Evolutionary conservation across 1,140 invertebrate genomes (phyloP).

Genomic region (Penaeus chinensis): DNA sequence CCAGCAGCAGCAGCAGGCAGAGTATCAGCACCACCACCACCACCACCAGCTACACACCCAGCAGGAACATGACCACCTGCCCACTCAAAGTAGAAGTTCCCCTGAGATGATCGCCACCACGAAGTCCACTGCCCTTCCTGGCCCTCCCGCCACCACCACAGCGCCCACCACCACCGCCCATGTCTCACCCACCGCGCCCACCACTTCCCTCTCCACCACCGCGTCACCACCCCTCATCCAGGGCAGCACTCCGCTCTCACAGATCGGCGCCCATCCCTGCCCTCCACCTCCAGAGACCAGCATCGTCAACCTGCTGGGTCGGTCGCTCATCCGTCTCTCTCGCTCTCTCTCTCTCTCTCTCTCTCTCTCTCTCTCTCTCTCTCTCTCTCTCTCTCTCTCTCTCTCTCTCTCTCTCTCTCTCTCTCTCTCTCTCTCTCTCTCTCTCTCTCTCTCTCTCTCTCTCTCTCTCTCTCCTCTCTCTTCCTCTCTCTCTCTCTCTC

Average conservation of each 20-base stretch:
- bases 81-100: slow-evolving; percentile 55
- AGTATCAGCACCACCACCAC: slow-evolving; percentile 26
- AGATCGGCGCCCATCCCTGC: slow-evolving; percentile 79
- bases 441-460: too few species aligned
- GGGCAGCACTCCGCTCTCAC: slow-evolving; percentile 85
- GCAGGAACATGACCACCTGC: slow-evolving; percentile 54
- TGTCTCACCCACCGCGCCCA: slow-evolving; percentile 50
- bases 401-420: too few species aligned
- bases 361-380: too few species aligned
- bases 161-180: slow-evolving; percentile 55
- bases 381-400: too few species aligned
- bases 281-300: slow-evolving; percentile 62
- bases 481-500: too few species aligned
- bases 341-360: background rate
- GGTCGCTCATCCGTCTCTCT: background rate
- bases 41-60: slow-evolving; percentile 35
- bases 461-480: too few species aligned
- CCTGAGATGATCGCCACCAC: slow-evolving; percentile 46
- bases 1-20: slow-evolving; percentile 43
- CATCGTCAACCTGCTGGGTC: slow-evolving; percentile 57
- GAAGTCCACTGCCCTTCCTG: slow-evolving; percentile 26
- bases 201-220: slow-evolving; percentile 47
- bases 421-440: too few species aligned
- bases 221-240: slow-evolving; percentile 74
- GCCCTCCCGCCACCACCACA: slow-evolving; percentile 35